phyloP scores from a whole-genome alignment of 2,797 vertebrate species.

The Onychomys leucogaster region DNA sequence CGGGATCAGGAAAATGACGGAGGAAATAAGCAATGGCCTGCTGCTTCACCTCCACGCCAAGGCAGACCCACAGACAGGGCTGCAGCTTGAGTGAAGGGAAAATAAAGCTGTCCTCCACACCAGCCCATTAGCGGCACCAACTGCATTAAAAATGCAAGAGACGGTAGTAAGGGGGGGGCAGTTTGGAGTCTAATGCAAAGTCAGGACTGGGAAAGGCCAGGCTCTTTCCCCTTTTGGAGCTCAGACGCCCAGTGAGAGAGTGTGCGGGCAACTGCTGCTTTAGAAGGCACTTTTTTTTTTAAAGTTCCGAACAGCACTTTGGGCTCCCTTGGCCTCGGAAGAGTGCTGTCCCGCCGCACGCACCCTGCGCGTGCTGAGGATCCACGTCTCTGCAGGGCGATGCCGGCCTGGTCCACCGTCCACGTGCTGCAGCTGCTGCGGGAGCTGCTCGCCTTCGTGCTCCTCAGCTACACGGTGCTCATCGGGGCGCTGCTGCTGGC shows the following conservation, averaged over 20 bases:
- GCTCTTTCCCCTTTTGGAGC: not conserved
- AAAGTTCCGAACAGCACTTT: not conserved
- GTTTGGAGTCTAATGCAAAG: not conserved
- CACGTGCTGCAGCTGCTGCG: slow-evolving; percentile 94
- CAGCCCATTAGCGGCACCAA: slow-evolving; percentile 89
- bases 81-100: not conserved
- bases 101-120: not conserved
- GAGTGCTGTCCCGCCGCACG: not conserved
- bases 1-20: not conserved
- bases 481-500: slow-evolving; percentile 95
- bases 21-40: not conserved
- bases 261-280: not conserved
- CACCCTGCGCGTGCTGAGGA: not conserved
- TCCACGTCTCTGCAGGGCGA: slow-evolving; percentile 48
- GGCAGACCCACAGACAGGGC: not conserved
- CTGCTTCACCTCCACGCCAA: not conserved
- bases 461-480: slow-evolving; percentile 97
- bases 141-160: slow-evolving; percentile 93
- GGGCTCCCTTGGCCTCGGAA: not conserved
- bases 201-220: not conserved
- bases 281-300: not conserved
- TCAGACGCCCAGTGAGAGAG: not conserved
- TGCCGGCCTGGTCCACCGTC: slow-evolving; percentile 90
- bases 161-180: not conserved
- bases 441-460: slow-evolving; percentile 96